Conservation (phyloP, 2,113 vertebrate species). For the Neogale vison region DNA sequence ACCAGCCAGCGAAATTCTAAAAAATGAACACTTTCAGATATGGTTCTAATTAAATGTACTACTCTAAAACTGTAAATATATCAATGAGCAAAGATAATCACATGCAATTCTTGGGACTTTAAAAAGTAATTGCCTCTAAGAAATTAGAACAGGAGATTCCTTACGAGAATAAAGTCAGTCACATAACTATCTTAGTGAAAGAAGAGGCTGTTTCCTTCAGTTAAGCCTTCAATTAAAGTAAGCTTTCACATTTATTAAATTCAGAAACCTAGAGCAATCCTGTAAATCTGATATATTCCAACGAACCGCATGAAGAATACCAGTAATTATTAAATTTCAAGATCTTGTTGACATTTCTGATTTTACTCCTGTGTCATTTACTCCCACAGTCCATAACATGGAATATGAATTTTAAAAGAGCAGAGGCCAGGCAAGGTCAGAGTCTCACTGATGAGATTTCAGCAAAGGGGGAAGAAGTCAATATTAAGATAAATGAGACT, state of each 20-base stretch:
- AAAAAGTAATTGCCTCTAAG: conserved; percentile 55
- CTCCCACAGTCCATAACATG: not conserved
- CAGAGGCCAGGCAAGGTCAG: conserved; percentile 58
- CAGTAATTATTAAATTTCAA: conserved; percentile 60
- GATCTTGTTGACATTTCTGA: conserved; percentile 81
- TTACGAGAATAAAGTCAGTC: conserved; percentile 23
- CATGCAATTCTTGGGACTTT: conserved; percentile 49
- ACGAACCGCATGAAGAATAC: not conserved
- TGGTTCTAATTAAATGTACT: conserved; percentile 45
- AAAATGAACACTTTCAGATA: not conserved
- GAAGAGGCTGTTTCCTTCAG: not conserved
- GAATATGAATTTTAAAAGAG: conserved; percentile 79
- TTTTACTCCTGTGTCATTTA: conserved; percentile 77
- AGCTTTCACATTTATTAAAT: conserved; percentile 76
- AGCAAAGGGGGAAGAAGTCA: conserved; percentile 26
- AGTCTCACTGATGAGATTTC: conserved; percentile 65
- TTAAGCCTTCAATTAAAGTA: conserved; percentile 78
- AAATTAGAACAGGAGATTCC: not conserved
- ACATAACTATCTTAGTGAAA: not conserved
- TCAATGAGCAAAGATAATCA: conserved; percentile 33
- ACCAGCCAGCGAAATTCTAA: not conserved
- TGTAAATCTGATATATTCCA: conserved; percentile 65
- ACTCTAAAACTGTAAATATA: conserved; percentile 42
- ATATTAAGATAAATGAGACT: conserved; percentile 28
- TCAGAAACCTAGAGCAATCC: conserved; percentile 73